Base-by-base conservation (phyloP, 2,888 invertebrate genomes). In the Erebia palarica region DNA sequence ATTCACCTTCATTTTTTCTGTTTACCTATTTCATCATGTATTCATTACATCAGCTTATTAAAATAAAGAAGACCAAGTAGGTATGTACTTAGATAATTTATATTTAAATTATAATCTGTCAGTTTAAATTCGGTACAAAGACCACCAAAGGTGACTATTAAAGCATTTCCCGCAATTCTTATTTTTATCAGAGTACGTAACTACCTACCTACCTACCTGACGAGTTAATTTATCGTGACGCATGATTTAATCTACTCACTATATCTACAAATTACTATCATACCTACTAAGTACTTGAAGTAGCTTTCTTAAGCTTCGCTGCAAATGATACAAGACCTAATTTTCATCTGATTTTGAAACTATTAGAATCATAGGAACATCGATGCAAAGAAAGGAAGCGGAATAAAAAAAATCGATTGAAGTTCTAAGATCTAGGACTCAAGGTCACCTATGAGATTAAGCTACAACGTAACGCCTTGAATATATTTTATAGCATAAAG, bases 371-470 rank as follows among this genome's bases (percentile, higher is more conserved):
- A 7, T 47, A 61, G 16, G 47, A 36, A 36, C 36, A 36, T 7
- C 36, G 7, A 36, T 3, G 27, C 27, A 36, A 7, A 36, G 7
- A 61, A 44, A 60, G 18, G 61, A 44, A 13, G 13, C 16, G 21
- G 14, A 21, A 21, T 49, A 49, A 63, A 47, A 61, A 61, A 63
- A 63, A 55, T 63, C 63, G 47, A 63, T 63, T 42, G 42, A 61
- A 61, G 47, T 63, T 49, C 63, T 63, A 14, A 63, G 61, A 47
- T 47, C 11, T 5, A 49, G 2, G 18, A 49, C 9, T 63, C 63
- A 63, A 63, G 63, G 63, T 63, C 63, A 63, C 21, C 44, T 44
- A 18, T 59, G 11, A 10, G n/a, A 60, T 60, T 16, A 16, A 16
- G 44, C 16, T 13, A 61, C 44, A 11, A 3, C 18, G 44, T 13